Conservation (phyloP, 2,797 vertebrate species). For the Galaxias olidus region DNA sequence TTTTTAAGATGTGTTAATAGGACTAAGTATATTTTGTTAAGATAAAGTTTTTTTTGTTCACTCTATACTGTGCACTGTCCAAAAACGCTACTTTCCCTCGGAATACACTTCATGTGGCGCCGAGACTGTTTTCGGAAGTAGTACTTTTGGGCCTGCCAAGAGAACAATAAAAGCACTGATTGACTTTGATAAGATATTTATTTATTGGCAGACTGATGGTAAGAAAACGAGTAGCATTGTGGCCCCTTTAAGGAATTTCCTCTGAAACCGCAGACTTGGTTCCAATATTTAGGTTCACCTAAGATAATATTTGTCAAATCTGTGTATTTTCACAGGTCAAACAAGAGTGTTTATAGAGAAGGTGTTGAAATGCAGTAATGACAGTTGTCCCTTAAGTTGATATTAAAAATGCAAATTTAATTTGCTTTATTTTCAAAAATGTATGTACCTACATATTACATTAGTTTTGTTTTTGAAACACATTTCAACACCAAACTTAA, state of each 20-base stretch:
- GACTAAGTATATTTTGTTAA: conserved; percentile 33
- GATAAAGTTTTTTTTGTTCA: conserved; percentile 34
- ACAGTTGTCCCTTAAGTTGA: conserved; percentile 65
- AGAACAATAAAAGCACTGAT: conserved; percentile 50
- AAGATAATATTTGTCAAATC: conserved; percentile 73
- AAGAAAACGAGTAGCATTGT: conserved; percentile 38
- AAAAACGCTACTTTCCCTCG: conserved; percentile 30
- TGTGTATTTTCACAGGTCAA: conserved; percentile 67
- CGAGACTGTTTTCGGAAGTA: conserved; percentile 32
- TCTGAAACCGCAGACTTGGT: conserved; percentile 44
- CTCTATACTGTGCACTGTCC: conserved; percentile 33
- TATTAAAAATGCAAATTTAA: conserved; percentile 61
- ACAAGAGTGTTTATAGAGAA: conserved; percentile 62
- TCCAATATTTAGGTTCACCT: conserved; percentile 66
- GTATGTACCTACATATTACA: conserved; percentile 44
- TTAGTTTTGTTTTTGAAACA: conserved; percentile 43
- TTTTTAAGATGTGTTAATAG: conserved; percentile 18
- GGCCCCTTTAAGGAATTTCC: conserved; percentile 68
- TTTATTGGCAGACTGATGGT: conserved; percentile 22
- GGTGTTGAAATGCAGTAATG: conserved; percentile 67
- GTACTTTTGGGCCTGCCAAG: conserved; percentile 36
- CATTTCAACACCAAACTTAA: conserved; percentile 26
- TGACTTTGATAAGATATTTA: conserved; percentile 58
- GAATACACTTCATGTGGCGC: conserved; percentile 30
- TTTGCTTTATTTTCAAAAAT: conserved; percentile 55